Evolutionary conservation across 2,888 invertebrate species (phyloP).

Genomic region (Epirrhoe alternata): DNA sequence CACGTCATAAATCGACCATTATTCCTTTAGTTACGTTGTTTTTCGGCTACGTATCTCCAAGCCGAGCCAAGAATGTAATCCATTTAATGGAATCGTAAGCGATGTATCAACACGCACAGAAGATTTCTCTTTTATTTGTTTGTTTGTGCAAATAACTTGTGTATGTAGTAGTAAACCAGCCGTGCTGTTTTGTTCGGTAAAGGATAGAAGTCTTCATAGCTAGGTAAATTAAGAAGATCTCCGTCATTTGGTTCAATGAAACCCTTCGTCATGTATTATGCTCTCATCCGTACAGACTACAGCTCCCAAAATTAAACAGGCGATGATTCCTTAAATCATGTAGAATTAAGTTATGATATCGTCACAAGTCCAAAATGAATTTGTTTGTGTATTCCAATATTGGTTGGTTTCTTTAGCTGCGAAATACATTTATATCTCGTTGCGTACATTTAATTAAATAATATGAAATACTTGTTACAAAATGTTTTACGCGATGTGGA

Average conservation of each 20-base stretch:
- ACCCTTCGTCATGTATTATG: background rate
- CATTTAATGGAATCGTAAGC: constrained; percentile 69
- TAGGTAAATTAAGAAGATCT: background rate
- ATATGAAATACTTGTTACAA: constrained; percentile 6
- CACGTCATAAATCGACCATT: constrained; percentile 50
- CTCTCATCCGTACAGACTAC: background rate
- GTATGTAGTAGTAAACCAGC: background rate
- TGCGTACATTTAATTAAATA: constrained; percentile 13
- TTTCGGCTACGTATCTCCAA: constrained; percentile 53
- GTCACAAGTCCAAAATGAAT: background rate
- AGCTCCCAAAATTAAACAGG: too few relatives aligned
- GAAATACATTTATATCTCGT: constrained; percentile 7
- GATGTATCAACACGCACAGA: constrained; percentile 59
- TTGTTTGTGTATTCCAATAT: background rate
- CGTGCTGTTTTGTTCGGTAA: constrained; percentile 2
- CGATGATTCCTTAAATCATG: too few relatives aligned
- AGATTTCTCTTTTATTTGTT: constrained; percentile 48
- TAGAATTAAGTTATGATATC: too few relatives aligned
- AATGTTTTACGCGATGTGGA: constrained; percentile 13
- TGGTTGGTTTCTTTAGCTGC: background rate
- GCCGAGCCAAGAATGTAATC: constrained; percentile 73
- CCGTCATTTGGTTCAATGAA: background rate
- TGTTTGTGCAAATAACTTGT: constrained; percentile 45
- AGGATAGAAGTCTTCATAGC: background rate
- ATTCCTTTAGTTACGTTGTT: constrained; percentile 62